Base-by-base conservation (phyloP, 2,888 invertebrate species). In the Cephus pygmeus region DNA sequence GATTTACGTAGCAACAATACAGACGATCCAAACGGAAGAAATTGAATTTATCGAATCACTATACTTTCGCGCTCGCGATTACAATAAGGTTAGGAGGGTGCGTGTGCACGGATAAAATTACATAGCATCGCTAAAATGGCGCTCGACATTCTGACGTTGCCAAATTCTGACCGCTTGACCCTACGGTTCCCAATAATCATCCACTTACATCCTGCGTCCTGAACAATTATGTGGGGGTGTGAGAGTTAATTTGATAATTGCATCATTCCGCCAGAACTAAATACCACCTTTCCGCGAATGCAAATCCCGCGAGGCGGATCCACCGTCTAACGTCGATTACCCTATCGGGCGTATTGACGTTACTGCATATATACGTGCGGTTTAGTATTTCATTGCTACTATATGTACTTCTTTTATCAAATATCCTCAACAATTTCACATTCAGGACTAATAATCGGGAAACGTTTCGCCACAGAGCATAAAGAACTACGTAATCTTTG, bases 241-340 rank as follows among this genome's bases (percentile, higher is more conserved):
- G 87, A 85, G 86, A 85, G 87, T 88, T 88, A 89, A 90, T 89
- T 89, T 87, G 89, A 89, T 89, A 89, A 90, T 90, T 89, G 88
- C 88, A 82, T 89, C 87, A 88, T 87, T 87, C 87, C 86, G 85
- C 83, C 83, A 81, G 83, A 81, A 85, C 83, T 89, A 89, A 89
- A 87, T 87, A 86, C 89, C 83, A 89, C 89, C 89, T 89, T 88
- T 89, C 88, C 82, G 76, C 82, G 79, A 83, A 85, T 85, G 85
- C 86, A 85, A 85, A 87, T 88, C 85, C 82, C 81, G 79, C 81
- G 81, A 69, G 77, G 75, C 77, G 79, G 79, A 12, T 68, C 3
- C 30, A 12, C 73, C 73, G 35, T 56, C 31, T 35, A 34, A 31
- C 69, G 69, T 36, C 30, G 6, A 71, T 33, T 56, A 56, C 56